Evolutionary conservation across 37 sponge, comb jelly and placozoan species (phyloP), one percentile per base, ranked within the genome.

Genomic region (Oopsacas minuta): DNA sequence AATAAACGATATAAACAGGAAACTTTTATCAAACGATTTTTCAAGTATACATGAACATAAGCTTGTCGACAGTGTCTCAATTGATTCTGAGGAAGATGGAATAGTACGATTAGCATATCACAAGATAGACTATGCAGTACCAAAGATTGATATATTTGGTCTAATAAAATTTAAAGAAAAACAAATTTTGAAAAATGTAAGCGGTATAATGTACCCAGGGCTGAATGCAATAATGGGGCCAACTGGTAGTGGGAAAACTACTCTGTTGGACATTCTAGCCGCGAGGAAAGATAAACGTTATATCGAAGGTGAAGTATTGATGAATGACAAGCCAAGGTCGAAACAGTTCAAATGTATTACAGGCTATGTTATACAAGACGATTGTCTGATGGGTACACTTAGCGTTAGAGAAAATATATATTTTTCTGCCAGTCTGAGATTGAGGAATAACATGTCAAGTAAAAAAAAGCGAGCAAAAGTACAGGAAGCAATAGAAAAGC

Each of bases 381-480:
- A 93, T 83, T 81, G 89, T 23, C 84, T 93, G 46, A 93, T 91
- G 91, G 93, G 93, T 1, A 90, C 93, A 1, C 84, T 93, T 42
- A 90, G 90, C 39, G 91, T 93, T 0, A 85, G 90, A 12, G 94
- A 93, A 85, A 93, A 93, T 81, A 86, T 93, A 12, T 32, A 28
- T 15, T 93, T 93, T 83, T 93, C 94, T 23, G 94, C 94, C 75
- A 85, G 90, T 10, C 88, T 93, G 7, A 87, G 94, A 39, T 90
- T 93, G 0, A 89, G 89, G 0, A 86, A 87, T 36, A 23, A 12
- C 37, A 82, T 51, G 52, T 85, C 87, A 0, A 75, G 34, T 15
- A n/a, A 37, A 32, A 61, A 93, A 81, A 46, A 88, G 23, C 89
- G 84, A 88, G 84, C 83, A 83, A 87, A 85, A 36, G 94, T 93